Base-by-base conservation (phyloP, 1,140 invertebrate species). In the Nasonia longicornis region DNA sequence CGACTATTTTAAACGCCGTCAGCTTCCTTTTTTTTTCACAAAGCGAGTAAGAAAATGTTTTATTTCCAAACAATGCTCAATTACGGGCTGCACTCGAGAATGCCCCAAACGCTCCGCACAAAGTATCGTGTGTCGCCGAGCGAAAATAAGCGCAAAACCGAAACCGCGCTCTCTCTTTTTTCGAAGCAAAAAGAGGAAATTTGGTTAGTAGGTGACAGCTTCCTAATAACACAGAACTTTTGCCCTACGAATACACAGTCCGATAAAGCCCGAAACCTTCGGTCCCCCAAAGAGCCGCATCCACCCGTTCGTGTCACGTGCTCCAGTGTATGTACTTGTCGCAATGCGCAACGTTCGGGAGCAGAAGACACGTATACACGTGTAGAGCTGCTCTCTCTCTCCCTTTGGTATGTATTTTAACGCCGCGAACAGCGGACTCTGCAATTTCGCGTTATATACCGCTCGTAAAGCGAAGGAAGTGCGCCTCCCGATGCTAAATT, bases 21-120 rank as follows among this genome's bases (percentile, higher is more conserved):
- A 20, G 16, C 16, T 58, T 58, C 52, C 52, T 20, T 20, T 58
- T 20, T 58, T 58, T 20, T 20, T 58, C n/a, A 58, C 52, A 58
- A 58, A 58, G 52, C 20, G 35, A 71, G 31, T 71, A 71, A 71
- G 69, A 38, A 71, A 71, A 71, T 35, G 31, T 38, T 71, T 42
- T n/a, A 35, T 42, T 71, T 71, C 69, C 3, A 71, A 71, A 71
- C 69, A 71, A 71, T 71, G 69, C 16, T 20, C 35, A 71, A 71
- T 71, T 71, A 38, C 20, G 20, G 20, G 20, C 20, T 6, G 7
- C 52, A 16, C 14, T 58, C 16, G 20, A 58, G 20, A 58, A 58
- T 58, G 6, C 52, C 16, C 20, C 20, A 7, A n/a, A 58, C 52
- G 52, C 8, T 42, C 2, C 8, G 0, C 38, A 42, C 38, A 42